Evolutionary conservation across 2,797 vertebrate genomes (phyloP), one percentile per base, ranked within the genome.

Genomic region (Diglossa cyanea): DNA sequence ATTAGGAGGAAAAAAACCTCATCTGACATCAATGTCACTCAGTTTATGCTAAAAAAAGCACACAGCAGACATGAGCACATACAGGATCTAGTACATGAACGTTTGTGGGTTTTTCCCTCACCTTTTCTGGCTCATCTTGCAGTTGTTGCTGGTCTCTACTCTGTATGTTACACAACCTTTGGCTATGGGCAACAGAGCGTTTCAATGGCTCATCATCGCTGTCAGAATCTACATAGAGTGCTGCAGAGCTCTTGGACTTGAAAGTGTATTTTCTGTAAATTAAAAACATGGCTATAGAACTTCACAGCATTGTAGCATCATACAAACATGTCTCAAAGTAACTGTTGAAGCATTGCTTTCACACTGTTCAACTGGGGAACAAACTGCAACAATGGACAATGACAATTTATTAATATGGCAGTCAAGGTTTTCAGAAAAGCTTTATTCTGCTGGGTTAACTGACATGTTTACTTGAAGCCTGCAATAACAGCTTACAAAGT

Each of bases 141-240:
- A 92, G 60, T 58, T 97, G 85, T 94, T 98, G 55, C 97, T 98
- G 35, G 97, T 99, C 88, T 94, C 76, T 98, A 13, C 61, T 80
- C 85, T 85, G 95, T 28, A 98, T 92, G 90, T 98, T 98, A 97
- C 98, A 98, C 76, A 98, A 65, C 86, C 98, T 98, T 57, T 98
- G 98, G 95, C 97, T 98, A 39, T 98, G 97, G 91, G 97, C 97
- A 35, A 97, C 91, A 20, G 90, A 97, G 62, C 98, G 99, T 96
- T 99, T 99, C 90, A 94, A 93, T 0, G 96, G 96, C 91, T 99
- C 99, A 55, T 99, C 99, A 31, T 99, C 99, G 8, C 98, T 99
- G 96, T 99, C 99, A 19, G 99, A 99, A 97, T 99, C 99, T 89
- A 98, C 51, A 19, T 78, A 98, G 67, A 97, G 84, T 31, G 98